These are phyloP conservation scores for Melanotaenia maccullochi DNA, from an alignment of 2,797 vertebrate species.

Conservation along the genomic window DNA sequence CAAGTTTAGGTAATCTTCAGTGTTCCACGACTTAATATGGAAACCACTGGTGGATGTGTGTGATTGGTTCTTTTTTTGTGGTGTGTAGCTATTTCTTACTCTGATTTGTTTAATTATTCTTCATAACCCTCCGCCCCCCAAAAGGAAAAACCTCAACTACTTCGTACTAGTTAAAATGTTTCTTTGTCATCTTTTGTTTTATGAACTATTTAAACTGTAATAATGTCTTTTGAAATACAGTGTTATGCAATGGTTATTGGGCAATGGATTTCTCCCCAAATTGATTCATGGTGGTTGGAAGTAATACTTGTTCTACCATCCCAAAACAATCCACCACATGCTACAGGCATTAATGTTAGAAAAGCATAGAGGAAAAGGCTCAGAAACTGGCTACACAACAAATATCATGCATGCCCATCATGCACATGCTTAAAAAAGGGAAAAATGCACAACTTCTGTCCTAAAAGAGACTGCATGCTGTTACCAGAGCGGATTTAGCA, in stretches of 20 bases:
- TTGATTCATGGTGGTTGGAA: constrained; percentile 65
- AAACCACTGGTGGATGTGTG: neutral
- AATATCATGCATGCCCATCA: constrained; percentile 30
- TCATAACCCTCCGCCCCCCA: neutral
- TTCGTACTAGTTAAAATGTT: neutral
- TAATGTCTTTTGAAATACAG: constrained; percentile 1
- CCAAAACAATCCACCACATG: constrained; percentile 72
- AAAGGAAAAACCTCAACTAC: too few relatives aligned
- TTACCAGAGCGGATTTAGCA: constrained; percentile 48
- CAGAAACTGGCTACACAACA: constrained; percentile 32
- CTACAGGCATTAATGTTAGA: constrained; percentile 65
- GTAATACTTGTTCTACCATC: constrained; percentile 43
- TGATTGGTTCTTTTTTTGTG: neutral
- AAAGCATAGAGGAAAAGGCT: constrained; percentile 56
- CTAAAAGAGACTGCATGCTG: constrained; percentile 42
- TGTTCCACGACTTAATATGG: neutral
- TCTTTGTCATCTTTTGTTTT: constrained; percentile 4
- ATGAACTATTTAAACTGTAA: constrained; percentile 1
- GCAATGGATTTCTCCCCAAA: constrained; percentile 30
- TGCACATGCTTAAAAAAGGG: constrained; percentile 28
- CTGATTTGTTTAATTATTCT: neutral
- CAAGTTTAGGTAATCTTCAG: neutral
- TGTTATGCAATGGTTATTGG: constrained; percentile 44
- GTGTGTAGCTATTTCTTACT: neutral
- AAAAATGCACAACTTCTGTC: constrained; percentile 22